Conservation (phyloP, 2,888 invertebrate genomes). For the Schrankia costaestrigalis region DNA sequence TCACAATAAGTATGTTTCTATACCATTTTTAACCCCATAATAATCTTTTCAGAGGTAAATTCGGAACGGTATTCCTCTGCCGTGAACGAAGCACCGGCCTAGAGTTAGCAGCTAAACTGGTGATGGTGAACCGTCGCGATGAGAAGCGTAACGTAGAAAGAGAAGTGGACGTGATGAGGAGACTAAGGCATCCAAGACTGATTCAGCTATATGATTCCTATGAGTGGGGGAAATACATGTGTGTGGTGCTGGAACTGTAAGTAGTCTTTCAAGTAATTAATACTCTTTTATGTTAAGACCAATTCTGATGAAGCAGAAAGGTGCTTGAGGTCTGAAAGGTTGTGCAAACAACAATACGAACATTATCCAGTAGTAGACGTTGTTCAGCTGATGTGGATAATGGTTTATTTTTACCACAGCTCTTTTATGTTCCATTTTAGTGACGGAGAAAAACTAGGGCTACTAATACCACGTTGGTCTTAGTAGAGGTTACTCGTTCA, state of each 20-base stretch:
- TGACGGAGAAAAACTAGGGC: too few relatives aligned
- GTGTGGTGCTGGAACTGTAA: slow-evolving; percentile 98
- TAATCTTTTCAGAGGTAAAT: slow-evolving; percentile 89
- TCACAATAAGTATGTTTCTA: neutral
- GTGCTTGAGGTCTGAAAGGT: too few relatives aligned
- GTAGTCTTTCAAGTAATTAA: slow-evolving; percentile 64
- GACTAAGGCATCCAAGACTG: slow-evolving; percentile 95
- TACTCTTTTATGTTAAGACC: too few relatives aligned
- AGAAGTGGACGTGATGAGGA: slow-evolving; percentile 98
- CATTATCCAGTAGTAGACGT: too few relatives aligned
- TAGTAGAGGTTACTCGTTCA: too few relatives aligned
- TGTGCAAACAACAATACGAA: too few relatives aligned
- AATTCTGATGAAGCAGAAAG: too few relatives aligned
- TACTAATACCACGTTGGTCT: too few relatives aligned
- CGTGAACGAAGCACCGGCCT: slow-evolving; percentile 90
- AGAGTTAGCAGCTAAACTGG: slow-evolving; percentile 95
- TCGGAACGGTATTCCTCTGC: slow-evolving; percentile 97
- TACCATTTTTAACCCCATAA: slow-evolving; percentile 4
- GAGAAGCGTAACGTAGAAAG: slow-evolving; percentile 95
- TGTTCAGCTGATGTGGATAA: too few relatives aligned
- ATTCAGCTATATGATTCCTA: slow-evolving; percentile 99
- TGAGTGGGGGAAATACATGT: slow-evolving; percentile 96
- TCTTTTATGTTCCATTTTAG: too few relatives aligned
- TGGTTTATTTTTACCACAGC: too few relatives aligned
- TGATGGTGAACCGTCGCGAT: slow-evolving; percentile 90